Evolutionary conservation across 2,797 vertebrate species (phyloP).

Genomic region (Sebastes minor): DNA sequence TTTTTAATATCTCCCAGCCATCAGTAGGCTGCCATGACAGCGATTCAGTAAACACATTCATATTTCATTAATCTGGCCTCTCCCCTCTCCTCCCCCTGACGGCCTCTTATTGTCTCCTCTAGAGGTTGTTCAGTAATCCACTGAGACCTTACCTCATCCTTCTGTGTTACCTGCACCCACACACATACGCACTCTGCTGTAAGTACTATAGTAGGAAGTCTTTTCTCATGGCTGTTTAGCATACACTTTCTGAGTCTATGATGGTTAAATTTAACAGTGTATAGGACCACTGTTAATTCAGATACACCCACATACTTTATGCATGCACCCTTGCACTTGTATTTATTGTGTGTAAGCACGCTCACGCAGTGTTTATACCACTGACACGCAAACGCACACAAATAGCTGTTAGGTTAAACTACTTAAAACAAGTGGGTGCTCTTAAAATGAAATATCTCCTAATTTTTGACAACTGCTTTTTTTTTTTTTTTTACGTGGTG

Average conservation of each 20-base stretch:
- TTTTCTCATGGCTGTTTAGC: slow-evolving; percentile 40
- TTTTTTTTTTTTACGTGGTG: not conserved
- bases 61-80: slow-evolving; percentile 87
- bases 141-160: slow-evolving; percentile 55
- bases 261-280: slow-evolving; percentile 48
- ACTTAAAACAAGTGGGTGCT: slow-evolving; percentile 10
- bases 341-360: not conserved
- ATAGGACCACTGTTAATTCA: slow-evolving; percentile 4
- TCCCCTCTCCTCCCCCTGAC: slow-evolving; percentile 56
- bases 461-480: not conserved
- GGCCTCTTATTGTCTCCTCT: slow-evolving; percentile 68
- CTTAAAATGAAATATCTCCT: slow-evolving; percentile 9
- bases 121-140: slow-evolving; percentile 67
- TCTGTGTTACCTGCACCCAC: slow-evolving; percentile 58
- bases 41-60: slow-evolving; percentile 88
- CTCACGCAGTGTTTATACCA: not conserved
- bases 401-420: slow-evolving; percentile 10
- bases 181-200: slow-evolving; percentile 28
- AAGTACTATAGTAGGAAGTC: slow-evolving; percentile 42
- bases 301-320: slow-evolving; percentile 29
- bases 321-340: not conserved
- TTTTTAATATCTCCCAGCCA: slow-evolving; percentile 54
- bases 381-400: not conserved
- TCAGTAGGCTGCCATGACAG: slow-evolving; percentile 75
- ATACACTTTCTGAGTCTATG: slow-evolving; percentile 15